Conservation (phyloP, 2,797 vertebrate species). For the Poeciliopsis infans region DNA sequence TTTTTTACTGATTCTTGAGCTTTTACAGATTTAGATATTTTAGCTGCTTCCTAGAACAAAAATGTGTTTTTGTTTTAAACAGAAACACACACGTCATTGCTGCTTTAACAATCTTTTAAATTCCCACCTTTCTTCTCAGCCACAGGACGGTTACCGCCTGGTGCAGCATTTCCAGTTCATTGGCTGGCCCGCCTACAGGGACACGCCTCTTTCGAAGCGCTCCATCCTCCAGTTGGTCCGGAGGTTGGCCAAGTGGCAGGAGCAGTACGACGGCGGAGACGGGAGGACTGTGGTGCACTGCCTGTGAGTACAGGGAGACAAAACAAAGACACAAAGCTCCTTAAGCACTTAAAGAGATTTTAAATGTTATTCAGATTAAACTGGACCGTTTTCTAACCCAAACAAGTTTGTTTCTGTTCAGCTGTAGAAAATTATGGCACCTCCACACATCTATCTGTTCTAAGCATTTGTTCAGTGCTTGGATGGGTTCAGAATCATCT, state of each 20-base stretch:
- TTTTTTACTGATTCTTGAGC: not conserved
- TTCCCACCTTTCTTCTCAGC: slow-evolving; percentile 73
- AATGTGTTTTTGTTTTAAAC: not conserved
- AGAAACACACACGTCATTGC: not conserved
- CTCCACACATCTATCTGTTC: no score
- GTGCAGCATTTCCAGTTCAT: slow-evolving; percentile 99
- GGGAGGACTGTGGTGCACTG: slow-evolving; percentile 96
- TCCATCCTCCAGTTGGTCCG: slow-evolving; percentile 94
- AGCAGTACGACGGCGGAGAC: slow-evolving; percentile 94
- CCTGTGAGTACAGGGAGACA: slow-evolving; percentile 84
- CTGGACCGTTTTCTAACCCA: not conserved
- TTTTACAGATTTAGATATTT: not conserved
- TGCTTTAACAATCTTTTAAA: not conserved
- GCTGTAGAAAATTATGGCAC: no score
- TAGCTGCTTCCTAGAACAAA: not conserved
- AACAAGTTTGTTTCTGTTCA: not conserved
- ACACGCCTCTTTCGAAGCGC: slow-evolving; percentile 94
- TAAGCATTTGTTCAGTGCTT: no score
- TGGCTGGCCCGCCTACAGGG: slow-evolving; percentile 96
- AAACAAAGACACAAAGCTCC: not conserved
- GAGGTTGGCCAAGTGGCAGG: slow-evolving; percentile 96
- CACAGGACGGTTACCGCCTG: slow-evolving; percentile 94
- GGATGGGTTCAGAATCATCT: no score
- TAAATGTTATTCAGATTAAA: not conserved
- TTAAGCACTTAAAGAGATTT: not conserved